A percentile compares a stretch with the other conserved stretches of the same genome.
Conservation (phyloP, 2,113 vertebrate genomes). For the Zootoca vivipara region DNA sequence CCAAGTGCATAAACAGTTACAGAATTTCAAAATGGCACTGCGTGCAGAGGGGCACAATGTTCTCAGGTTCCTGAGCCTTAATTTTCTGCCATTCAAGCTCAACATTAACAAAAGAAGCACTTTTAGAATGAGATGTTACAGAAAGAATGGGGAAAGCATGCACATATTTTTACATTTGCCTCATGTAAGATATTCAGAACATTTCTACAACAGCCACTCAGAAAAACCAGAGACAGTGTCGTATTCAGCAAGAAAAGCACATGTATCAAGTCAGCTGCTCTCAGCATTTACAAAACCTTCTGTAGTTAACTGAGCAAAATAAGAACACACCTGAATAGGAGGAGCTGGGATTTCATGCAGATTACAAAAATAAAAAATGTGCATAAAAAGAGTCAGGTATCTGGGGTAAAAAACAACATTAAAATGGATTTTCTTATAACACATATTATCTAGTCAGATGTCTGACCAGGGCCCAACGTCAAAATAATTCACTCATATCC, state of each 20-base stretch:
- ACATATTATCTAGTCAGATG: background rate
- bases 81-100: background rate
- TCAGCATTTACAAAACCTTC: background rate
- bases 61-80: background rate
- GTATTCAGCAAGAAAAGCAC: background rate
- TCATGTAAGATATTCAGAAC: background rate
- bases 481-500: background rate
- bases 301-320: background rate
- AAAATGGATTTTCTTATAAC: background rate
- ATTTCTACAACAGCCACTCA: background rate
- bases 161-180: background rate
- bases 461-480: background rate
- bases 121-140: background rate
- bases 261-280: background rate
- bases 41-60: background rate
- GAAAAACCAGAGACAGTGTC: background rate
- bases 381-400: background rate
- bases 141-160: background rate
- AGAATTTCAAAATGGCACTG: slow-evolving; percentile 1
- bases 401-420: background rate
- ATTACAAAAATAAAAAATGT: background rate
- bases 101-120: background rate
- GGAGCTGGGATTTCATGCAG: background rate
- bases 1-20: slow-evolving; percentile 17
- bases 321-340: background rate